Base-by-base conservation (phyloP, 2,888 invertebrate genomes). In the Scelioninae gen. 1 region DNA sequence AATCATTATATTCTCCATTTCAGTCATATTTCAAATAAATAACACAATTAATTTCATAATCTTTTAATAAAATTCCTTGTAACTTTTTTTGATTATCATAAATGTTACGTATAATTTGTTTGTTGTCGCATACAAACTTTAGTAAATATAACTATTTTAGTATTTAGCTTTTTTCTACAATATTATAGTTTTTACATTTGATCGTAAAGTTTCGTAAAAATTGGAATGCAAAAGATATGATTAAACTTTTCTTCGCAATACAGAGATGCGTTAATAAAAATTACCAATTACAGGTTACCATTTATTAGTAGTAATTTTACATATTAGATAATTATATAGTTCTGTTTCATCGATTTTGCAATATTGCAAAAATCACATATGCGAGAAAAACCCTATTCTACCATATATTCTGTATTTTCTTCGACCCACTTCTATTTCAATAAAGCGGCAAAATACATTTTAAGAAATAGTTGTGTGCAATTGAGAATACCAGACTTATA, bases 401-500 rank as follows among this genome's bases (percentile, higher is more conserved):
- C 5, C 47, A 15, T 0, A 6, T 1, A 47, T 60, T 15, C 0
- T 10, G 8, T 47, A 32, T 32, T 47, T 45, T 32, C 32, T 32
- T 31, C 32, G 32, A 47, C 13, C 45, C 32, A 47, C 10, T 31
- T 62, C 62, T 15, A 5, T 38, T 31, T 63, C 51, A 60, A 60
- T 60, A 43, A 60, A 43, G 43, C n/a, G 32, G 29, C 16, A 60
- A 60, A 58, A 40, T 43, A 29, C 43, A 60, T 40, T 60, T 60
- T 43, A 29, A n/a, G 11, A 40, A 43, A 6, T 15, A 15, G 38
- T 60, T n/a, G 29, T 43, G 23, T 31, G 60, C 43, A 60, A 60
- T 43, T 58, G 58, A 23, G 23, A 34, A 13, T 32, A 34, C 56
- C 15, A 34, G 15, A 34, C 53, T 53, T 31, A 53, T n/a, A 53